Evolutionary conservation across 2,797 vertebrate species (phyloP).

Genomic region (Tiaroga cobitis): DNA sequence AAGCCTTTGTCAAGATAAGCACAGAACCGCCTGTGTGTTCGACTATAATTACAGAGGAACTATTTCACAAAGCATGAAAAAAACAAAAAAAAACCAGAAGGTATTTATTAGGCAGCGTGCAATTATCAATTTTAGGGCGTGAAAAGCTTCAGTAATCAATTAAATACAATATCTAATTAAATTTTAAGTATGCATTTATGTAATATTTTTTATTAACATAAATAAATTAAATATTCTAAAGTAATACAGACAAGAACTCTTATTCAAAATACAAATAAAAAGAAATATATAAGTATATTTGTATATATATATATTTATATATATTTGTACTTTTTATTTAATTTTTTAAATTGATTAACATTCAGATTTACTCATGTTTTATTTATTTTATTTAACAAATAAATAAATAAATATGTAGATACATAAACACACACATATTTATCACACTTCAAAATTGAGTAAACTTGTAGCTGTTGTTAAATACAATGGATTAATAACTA

Average conservation of each 20-base stretch:
- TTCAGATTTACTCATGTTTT: not conserved
- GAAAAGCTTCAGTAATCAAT: slow-evolving; percentile 3
- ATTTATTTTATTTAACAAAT: not conserved
- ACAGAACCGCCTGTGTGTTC: not conserved
- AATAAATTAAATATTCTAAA: not conserved
- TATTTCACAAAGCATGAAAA: not conserved
- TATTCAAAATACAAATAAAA: not conserved
- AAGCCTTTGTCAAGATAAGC: slow-evolving; percentile 36
- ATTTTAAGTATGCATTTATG: not conserved
- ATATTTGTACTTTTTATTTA: no score
- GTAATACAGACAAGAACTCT: not conserved
- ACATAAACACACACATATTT: no score
- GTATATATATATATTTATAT: no score
- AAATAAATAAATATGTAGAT: not conserved
- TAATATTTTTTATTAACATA: not conserved
- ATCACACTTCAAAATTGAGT: no score
- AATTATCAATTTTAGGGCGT: not conserved
- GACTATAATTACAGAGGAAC: slow-evolving; percentile 28
- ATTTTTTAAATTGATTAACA: not conserved
- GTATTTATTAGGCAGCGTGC: not conserved
- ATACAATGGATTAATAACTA: no score
- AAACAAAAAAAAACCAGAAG: not conserved
- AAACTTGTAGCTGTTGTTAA: no score
- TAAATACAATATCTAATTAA: not conserved
- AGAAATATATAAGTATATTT: no score